Base-by-base conservation (phyloP, 2,888 invertebrate species). In the Brachyptera putata region DNA sequence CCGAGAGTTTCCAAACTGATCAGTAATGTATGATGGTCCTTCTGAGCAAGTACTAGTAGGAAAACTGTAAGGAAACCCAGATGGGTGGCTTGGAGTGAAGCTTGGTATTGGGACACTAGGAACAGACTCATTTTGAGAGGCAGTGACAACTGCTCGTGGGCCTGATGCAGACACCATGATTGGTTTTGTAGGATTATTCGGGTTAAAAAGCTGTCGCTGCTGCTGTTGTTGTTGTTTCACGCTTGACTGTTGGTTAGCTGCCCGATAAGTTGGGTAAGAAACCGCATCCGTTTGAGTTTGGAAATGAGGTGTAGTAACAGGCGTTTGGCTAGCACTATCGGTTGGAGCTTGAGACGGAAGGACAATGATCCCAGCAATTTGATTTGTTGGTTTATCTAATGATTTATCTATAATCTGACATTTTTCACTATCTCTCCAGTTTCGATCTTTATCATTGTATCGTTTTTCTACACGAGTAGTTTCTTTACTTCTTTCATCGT, bases 151-250 rank as follows among this genome's bases (percentile, higher is more conserved):
- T 16, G 73, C 72, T 67, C 79, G 71, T 58, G 72, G 74, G 61
- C 75, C 76, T 7, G 76, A 71, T 24, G 79, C 75, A 68, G 82
- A 56, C 18, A 87, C 82, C 66, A 88, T 80, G 64, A 89, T 89
- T 18, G 88, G 88, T 75, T 84, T 87, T 61, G 81, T 82, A 1
- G 84, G 84, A 72, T 84, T 84, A 66, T 81, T 81, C 1, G 82
- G 84, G 72, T 85, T 83, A 66, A 79, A 85, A 4, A 85, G 72
- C 14, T 78, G 81, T 67, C 80, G 78, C 77, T 56, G 75, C 72
- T 59, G 68, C n/a, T n/a, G n/a, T n/a, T n/a, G n/a, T 13, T 49
- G 26, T 4, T 68, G 46, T 21, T 34, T 53, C 9, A 22, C 34
- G 22, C 18, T 36, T 36, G 16, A 16, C 14, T 34, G 53, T 21